These are phyloP conservation scores for Brachionus koreanus DNA, from an alignment of 1,140 invertebrate genomes.

Conservation along the genomic window DNA sequence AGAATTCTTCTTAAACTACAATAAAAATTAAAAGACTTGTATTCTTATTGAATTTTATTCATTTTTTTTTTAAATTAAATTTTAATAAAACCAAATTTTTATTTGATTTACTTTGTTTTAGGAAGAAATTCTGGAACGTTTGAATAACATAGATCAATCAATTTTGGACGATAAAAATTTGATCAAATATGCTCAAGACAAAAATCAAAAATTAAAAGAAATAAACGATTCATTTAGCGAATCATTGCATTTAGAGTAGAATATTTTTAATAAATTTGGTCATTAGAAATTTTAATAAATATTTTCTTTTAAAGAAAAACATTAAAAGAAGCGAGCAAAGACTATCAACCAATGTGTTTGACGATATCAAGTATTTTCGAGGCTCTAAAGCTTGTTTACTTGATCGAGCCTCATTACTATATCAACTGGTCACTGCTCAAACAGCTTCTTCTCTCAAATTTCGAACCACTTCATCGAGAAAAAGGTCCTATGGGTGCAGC, in stretches of 20 bases:
- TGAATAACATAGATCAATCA: conserved; percentile 4
- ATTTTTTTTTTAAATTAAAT: too few relatives aligned
- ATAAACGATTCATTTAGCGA: conserved; percentile 26
- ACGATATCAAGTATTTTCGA: background rate
- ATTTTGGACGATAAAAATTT: conserved; percentile 38
- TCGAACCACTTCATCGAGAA: background rate
- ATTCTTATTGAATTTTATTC: too few relatives aligned
- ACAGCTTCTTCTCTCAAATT: background rate
- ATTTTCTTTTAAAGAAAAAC: conserved; percentile 10
- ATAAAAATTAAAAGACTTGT: too few relatives aligned
- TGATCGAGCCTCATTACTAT: conserved; percentile 17
- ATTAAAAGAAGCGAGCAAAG: background rate
- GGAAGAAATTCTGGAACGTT: conserved; percentile 32
- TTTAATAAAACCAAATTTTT: too few relatives aligned
- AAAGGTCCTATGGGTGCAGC: background rate
- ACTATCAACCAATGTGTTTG: background rate
- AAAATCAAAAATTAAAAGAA: conserved; percentile 34
- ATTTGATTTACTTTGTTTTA: background rate
- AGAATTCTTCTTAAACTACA: too few relatives aligned
- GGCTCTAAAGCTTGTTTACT: background rate
- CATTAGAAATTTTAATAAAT: background rate
- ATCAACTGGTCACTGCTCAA: conserved; percentile 22
- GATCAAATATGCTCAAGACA: background rate
- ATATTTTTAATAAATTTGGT: background rate
- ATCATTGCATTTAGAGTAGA: conserved; percentile 17